phyloP scores from a whole-genome alignment of 2,888 invertebrate species.

The Harmothoe impar region DNA sequence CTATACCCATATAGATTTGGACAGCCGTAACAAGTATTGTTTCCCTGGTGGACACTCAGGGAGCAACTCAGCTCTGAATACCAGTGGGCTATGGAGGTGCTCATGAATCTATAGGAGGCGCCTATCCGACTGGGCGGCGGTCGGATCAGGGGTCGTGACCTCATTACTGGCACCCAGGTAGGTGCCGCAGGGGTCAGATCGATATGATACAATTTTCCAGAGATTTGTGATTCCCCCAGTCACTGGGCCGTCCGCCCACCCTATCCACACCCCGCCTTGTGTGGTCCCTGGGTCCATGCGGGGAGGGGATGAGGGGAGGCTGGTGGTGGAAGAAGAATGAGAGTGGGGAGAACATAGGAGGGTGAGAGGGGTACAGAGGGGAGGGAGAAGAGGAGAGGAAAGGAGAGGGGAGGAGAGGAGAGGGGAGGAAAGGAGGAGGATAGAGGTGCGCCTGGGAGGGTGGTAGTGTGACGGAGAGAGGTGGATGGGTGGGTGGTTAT shows the following conservation, averaged over 20 bases:
- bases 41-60: too few relatives aligned
- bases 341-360: constrained; percentile 1
- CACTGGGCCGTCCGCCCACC: background rate
- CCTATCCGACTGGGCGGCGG: background rate
- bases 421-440: background rate
- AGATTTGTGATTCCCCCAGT: background rate
- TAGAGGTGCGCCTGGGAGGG: background rate
- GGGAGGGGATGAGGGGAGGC: background rate
- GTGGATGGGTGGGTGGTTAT: background rate
- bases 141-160: constrained; percentile 2
- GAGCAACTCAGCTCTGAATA: too few relatives aligned
- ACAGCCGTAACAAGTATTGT: too few relatives aligned
- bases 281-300: background rate
- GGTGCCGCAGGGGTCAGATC: constrained; percentile 24
- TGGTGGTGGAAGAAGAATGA: background rate
- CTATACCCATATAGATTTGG: too few relatives aligned
- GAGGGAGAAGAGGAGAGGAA: background rate
- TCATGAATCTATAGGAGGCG: too few relatives aligned
- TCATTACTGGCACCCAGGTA: background rate
- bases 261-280: background rate
- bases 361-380: background rate
- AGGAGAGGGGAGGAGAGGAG: background rate
- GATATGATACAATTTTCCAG: constrained; percentile 16
- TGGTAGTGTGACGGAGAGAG: background rate
- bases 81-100: too few relatives aligned